phyloP scores from a whole-genome alignment of 2,888 invertebrate species.

The Epinotia demarniana region DNA sequence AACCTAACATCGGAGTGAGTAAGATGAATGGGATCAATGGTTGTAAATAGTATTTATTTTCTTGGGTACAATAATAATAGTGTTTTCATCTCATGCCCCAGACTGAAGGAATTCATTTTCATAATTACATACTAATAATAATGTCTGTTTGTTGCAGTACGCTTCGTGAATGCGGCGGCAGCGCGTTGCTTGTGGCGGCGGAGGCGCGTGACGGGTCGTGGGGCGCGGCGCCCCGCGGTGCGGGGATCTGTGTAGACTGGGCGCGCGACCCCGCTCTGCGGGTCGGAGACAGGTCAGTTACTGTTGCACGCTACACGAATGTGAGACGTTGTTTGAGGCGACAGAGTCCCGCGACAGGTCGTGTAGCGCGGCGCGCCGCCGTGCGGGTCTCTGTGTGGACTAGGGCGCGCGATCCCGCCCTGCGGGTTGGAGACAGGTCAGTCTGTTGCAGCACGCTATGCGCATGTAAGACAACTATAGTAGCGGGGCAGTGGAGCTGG shows the following conservation, averaged over 20 bases:
- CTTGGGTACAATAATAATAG: background rate
- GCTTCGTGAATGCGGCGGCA: conserved; percentile 71
- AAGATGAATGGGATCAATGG: background rate
- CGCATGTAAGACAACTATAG: conserved; percentile 74
- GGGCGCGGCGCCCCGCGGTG: conserved; percentile 87
- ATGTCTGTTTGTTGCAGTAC: conserved; percentile 56
- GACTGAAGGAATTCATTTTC: background rate
- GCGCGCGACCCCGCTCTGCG: conserved; percentile 90
- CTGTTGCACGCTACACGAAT: conserved; percentile 65
- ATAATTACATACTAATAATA: too few relatives aligned
- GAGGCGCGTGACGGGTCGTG: conserved; percentile 90
- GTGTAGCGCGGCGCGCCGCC: conserved; percentile 88
- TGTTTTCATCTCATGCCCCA: background rate
- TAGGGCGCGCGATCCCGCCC: conserved; percentile 93
- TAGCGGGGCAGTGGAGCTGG: conserved; percentile 87
- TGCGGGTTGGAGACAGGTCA: conserved; percentile 91
- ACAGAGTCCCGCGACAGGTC: conserved; percentile 89
- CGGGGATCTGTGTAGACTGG: conserved; percentile 91
- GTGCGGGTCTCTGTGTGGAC: conserved; percentile 88
- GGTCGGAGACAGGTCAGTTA: conserved; percentile 89
- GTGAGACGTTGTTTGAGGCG: conserved; percentile 83
- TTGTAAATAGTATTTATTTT: background rate
- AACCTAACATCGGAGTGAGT: background rate
- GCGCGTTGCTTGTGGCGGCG: conserved; percentile 85
- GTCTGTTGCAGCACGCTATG: conserved; percentile 65